A percentile compares a stretch with the other conserved stretches of the same genome.
Conservation (phyloP, 2,797 vertebrate genomes). For the Benthosema pterotum region DNA sequence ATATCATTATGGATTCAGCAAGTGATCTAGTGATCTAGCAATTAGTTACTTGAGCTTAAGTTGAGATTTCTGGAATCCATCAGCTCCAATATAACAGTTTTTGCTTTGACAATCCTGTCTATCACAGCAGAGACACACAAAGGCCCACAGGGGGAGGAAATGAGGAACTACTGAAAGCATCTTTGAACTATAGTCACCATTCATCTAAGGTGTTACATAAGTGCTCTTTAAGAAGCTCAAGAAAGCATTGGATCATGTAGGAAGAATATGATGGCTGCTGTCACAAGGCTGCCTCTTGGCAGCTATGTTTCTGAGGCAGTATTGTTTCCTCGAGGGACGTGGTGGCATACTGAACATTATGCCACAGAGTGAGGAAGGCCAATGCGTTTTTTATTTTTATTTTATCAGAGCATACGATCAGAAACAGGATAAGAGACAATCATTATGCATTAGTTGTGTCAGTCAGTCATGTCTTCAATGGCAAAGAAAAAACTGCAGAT, state of each 20-base stretch:
- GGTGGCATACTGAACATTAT: slow-evolving; percentile 8
- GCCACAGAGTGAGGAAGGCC: neutral
- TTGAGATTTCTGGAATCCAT: neutral
- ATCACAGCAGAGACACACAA: slow-evolving; percentile 14
- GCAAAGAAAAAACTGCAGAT: neutral
- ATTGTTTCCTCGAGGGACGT: neutral
- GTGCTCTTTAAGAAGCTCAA: slow-evolving; percentile 42
- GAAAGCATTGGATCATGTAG: slow-evolving; percentile 37
- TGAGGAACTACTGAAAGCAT: slow-evolving; percentile 10
- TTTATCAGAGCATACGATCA: neutral
- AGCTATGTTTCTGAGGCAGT: neutral
- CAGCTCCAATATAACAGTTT: neutral
- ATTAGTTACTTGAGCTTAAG: too few relatives aligned
- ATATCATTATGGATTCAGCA: too few relatives aligned
- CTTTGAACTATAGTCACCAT: slow-evolving; percentile 30
- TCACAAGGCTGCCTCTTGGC: slow-evolving; percentile 28
- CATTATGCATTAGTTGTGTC: too few relatives aligned
- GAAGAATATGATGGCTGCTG: slow-evolving; percentile 9
- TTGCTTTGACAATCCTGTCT: slow-evolving; percentile 18
- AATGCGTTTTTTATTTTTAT: neutral
- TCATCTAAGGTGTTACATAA: slow-evolving; percentile 51
- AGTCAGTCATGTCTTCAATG: too few relatives aligned
- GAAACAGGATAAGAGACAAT: neutral
- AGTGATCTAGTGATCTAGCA: too few relatives aligned
- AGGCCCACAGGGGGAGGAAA: slow-evolving; percentile 3